These are phyloP conservation scores for Natrix natrix DNA, from an alignment of 2,797 vertebrate genomes.

Conservation along the genomic window DNA sequence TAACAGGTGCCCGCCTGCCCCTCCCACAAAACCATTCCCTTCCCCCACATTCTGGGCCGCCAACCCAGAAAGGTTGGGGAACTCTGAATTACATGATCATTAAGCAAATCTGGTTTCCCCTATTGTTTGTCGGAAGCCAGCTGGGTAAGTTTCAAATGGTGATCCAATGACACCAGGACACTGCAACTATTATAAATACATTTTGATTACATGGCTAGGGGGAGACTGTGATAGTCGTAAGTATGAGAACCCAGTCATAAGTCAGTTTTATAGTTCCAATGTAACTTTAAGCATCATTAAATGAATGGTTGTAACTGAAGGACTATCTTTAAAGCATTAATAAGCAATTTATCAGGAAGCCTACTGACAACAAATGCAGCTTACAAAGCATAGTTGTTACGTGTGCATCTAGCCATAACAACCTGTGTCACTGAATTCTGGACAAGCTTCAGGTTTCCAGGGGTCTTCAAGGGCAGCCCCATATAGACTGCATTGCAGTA, in stretches of 20 bases:
- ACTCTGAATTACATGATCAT: background rate
- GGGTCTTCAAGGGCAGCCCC: background rate
- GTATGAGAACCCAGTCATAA: background rate
- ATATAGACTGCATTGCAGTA: background rate
- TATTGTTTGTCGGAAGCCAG: background rate
- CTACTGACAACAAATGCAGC: background rate
- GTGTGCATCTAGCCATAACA: background rate
- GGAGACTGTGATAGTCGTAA: background rate
- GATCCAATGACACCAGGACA: background rate
- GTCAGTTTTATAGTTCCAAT: background rate
- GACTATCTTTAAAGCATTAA: background rate
- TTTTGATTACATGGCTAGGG: background rate
- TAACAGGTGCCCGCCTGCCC: too few relatives aligned
- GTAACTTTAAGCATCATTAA: background rate
- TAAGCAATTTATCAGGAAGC: background rate
- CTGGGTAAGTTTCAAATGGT: background rate
- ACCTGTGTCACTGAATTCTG: background rate
- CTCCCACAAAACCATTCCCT: background rate
- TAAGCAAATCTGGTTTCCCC: background rate
- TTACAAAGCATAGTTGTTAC: background rate
- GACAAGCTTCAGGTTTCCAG: background rate
- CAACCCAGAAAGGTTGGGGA: background rate
- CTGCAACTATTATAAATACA: background rate
- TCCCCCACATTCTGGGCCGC: rapidly evolving
- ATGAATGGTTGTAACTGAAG: background rate